A percentile compares a stretch with the other conserved stretches of the same genome.
phyloP scores from a whole-genome alignment of 1,140 invertebrate species.

The Neodiprion lecontei region DNA sequence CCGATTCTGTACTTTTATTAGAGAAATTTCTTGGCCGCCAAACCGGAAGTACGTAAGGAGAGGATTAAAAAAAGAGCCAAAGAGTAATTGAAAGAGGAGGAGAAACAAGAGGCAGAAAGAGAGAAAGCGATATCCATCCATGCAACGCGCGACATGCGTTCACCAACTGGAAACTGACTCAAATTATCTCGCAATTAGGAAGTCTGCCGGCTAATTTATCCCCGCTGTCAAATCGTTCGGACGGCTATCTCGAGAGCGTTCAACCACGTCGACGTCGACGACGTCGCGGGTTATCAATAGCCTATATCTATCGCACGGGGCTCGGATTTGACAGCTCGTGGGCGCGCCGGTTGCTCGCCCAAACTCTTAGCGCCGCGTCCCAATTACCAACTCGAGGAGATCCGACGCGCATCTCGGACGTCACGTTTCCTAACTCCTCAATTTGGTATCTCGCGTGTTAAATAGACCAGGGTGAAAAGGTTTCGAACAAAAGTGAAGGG shows the following conservation, averaged over 20 bases:
- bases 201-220: constrained; percentile 4
- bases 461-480: neutral
- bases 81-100: neutral
- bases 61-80: no score
- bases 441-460: neutral
- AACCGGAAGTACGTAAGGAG: no score
- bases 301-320: neutral
- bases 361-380: neutral
- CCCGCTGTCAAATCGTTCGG: constrained; percentile 3
- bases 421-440: neutral
- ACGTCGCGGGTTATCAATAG: neutral
- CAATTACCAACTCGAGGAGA: neutral
- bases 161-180: neutral
- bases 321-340: constrained; percentile 1
- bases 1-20: neutral
- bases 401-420: neutral
- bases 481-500: no score
- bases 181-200: constrained; percentile 2
- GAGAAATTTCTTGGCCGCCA: no score
- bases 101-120: neutral
- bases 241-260: neutral
- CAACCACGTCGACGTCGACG: neutral
- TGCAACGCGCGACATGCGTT: neutral
- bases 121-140: neutral
- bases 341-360: neutral